A percentile compares a stretch with the other conserved stretches of the same genome.
Conservation (phyloP, 2,113 vertebrate genomes). For the Octodon degus region DNA sequence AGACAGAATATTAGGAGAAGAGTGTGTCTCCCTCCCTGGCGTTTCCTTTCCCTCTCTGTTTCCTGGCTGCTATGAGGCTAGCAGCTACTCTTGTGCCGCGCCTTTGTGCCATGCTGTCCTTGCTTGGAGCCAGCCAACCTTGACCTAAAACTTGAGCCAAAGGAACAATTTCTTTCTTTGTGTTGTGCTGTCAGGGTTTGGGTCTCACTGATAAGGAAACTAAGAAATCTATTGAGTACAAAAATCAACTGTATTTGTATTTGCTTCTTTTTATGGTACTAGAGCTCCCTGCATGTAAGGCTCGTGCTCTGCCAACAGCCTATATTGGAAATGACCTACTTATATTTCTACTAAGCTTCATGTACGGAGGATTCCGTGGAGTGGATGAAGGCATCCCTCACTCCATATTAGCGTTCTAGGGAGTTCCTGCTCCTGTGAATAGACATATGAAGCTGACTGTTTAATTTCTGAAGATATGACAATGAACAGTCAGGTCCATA, state of each 20-base stretch:
- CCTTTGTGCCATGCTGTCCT: neutral
- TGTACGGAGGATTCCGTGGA: neutral
- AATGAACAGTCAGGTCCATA: neutral
- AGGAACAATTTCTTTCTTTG: neutral
- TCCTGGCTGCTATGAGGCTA: neutral
- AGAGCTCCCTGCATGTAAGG: neutral
- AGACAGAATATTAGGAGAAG: neutral
- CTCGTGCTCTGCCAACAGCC: neutral
- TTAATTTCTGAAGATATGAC: neutral
- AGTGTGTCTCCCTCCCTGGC: neutral
- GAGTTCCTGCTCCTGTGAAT: slow-evolving; percentile 55
- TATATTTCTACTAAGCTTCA: neutral
- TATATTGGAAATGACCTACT: neutral
- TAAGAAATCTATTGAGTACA: neutral
- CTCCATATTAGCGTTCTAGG: slow-evolving; percentile 36
- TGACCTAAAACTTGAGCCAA: neutral
- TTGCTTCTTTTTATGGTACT: neutral
- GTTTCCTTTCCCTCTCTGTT: neutral
- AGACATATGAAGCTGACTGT: neutral
- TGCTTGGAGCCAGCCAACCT: neutral
- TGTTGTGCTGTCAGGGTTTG: neutral
- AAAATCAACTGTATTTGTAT: neutral
- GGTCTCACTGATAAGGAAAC: neutral
- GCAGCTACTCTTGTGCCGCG: neutral
- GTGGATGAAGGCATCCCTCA: neutral